Evolutionary conservation across 2,797 vertebrate genomes (phyloP).

Genomic region (Diplodus puntazzo): DNA sequence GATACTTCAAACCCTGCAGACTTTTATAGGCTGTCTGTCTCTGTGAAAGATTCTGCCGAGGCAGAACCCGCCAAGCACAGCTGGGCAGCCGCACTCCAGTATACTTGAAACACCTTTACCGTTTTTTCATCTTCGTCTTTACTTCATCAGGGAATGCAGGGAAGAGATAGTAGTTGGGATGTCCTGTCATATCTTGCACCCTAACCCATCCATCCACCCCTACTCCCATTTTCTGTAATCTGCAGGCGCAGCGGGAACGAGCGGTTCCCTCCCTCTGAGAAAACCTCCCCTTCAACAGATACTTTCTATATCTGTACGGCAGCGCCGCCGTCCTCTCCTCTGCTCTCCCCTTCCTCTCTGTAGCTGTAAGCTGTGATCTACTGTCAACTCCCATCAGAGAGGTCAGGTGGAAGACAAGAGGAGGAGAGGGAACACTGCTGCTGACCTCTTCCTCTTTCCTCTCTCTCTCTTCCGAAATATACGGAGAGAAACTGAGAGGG

Average conservation of each 20-base stretch:
- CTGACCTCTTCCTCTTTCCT: conserved; percentile 45
- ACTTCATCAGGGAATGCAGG: background rate
- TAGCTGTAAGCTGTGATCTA: conserved; percentile 68
- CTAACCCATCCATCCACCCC: conserved; percentile 31
- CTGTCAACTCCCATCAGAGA: conserved; percentile 68
- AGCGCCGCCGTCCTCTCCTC: conserved; percentile 15
- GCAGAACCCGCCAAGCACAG: conserved; percentile 12
- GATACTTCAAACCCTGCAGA: conserved; percentile 22
- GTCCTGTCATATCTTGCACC: conserved; percentile 45
- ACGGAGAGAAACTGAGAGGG: background rate
- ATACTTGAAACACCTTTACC: conserved; percentile 10
- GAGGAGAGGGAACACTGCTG: conserved; percentile 15
- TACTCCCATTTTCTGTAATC: conserved; percentile 55
- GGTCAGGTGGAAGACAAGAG: conserved; percentile 71
- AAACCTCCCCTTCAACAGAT: conserved; percentile 35
- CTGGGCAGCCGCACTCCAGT: background rate
- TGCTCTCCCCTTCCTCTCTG: conserved; percentile 27
- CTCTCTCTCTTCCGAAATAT: background rate
- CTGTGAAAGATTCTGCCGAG: conserved; percentile 10
- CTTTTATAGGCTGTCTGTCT: conserved; percentile 34
- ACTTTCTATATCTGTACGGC: conserved; percentile 27
- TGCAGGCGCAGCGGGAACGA: conserved; percentile 39
- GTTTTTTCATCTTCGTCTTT: conserved; percentile 23
- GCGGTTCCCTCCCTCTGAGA: conserved; percentile 23
- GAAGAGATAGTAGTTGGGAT: conserved; percentile 7